These are phyloP conservation scores for Popillia japonica DNA, from an alignment of 1,140 invertebrate species.

Conservation along the genomic window DNA sequence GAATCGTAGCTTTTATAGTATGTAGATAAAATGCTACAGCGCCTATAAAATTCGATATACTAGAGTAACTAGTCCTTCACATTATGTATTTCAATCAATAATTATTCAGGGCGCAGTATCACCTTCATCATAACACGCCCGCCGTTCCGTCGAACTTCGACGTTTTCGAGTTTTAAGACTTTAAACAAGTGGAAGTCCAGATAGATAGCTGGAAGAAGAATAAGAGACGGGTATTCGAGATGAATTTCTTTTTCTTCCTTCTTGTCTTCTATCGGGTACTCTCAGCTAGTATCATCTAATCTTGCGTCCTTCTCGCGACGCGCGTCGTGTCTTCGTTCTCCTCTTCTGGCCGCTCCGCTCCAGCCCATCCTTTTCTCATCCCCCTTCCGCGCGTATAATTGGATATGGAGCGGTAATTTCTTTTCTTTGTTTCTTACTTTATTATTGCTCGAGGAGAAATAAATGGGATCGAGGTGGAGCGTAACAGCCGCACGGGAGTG, in stretches of 20 bases:
- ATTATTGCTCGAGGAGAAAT: conserved; percentile 35
- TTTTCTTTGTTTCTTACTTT: conserved; percentile 35
- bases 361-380: background rate
- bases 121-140: background rate
- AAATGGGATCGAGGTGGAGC: conserved; percentile 30
- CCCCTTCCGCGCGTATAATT: conserved; percentile 17
- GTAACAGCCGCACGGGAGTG: background rate
- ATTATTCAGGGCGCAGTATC: background rate
- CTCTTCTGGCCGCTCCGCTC: background rate
- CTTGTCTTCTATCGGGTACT: background rate
- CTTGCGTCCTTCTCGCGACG: background rate
- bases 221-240: background rate
- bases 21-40: no score
- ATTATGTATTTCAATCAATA: background rate
- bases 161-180: background rate
- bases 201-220: background rate
- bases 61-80: no score
- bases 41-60: no score
- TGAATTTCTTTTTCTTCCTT: background rate
- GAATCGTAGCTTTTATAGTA: no score
- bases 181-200: conserved; percentile 29
- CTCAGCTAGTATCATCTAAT: background rate
- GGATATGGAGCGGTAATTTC: conserved; percentile 34
- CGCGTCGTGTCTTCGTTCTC: conserved; percentile 2
- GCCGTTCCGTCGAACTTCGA: background rate